These are phyloP conservation scores for Spea hammondii DNA, from an alignment of 2,797 vertebrate species.

Conservation along the genomic window DNA sequence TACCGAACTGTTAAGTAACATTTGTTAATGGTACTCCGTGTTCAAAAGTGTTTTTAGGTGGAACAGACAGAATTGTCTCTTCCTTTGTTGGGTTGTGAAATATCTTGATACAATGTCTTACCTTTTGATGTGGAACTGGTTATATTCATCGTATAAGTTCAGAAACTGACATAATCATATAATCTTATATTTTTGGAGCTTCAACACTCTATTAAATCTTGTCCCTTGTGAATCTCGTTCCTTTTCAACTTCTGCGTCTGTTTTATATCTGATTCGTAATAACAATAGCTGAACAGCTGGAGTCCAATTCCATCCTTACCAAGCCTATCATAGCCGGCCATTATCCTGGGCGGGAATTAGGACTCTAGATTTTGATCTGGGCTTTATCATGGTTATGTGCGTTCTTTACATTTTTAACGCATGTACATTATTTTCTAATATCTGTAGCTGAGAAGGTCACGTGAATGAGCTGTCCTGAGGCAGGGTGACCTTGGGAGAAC, in stretches of 20 bases:
- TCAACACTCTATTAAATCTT: conserved; percentile 1
- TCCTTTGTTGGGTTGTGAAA: not conserved
- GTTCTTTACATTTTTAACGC: no score
- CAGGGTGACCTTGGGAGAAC: no score
- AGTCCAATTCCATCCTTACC: conserved; percentile 31
- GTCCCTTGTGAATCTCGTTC: not conserved
- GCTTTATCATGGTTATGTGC: not conserved
- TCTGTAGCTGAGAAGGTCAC: no score
- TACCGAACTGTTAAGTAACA: no score
- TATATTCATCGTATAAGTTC: not conserved
- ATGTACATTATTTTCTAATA: no score
- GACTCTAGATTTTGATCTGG: not conserved
- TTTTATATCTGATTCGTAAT: conserved; percentile 30
- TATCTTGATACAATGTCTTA: not conserved
- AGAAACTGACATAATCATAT: not conserved
- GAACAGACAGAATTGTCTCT: no score
- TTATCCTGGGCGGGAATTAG: conserved; percentile 7
- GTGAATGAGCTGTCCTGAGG: no score
- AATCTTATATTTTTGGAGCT: not conserved
- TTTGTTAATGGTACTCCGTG: no score
- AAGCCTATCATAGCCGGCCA: conserved; percentile 2
- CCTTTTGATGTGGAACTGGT: not conserved
- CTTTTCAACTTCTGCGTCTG: not conserved
- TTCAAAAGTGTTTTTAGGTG: no score
- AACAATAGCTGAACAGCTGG: conserved; percentile 28